These are phyloP conservation scores for Pygocentrus nattereri DNA, from an alignment of 2,797 vertebrate species.

Conservation along the genomic window DNA sequence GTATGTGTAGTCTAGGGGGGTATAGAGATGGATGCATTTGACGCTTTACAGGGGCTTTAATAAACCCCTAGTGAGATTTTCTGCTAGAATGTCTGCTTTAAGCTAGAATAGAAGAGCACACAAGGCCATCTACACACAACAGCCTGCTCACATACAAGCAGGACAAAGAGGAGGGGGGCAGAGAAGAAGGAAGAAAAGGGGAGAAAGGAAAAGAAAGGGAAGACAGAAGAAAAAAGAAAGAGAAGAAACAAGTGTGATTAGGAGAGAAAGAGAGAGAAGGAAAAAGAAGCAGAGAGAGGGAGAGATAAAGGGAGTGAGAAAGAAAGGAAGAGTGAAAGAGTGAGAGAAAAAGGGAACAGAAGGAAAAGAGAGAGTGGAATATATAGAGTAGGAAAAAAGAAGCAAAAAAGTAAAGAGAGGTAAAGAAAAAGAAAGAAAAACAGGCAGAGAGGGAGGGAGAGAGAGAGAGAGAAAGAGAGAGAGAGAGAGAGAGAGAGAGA, in stretches of 20 bases:
- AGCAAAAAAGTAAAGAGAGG: too few species aligned
- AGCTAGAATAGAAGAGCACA: constrained; percentile 54
- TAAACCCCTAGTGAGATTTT: constrained; percentile 66
- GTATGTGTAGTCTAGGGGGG: constrained; percentile 27
- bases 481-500: neutral
- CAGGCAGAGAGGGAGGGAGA: too few species aligned
- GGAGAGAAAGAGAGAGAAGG: neutral
- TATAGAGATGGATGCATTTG: constrained; percentile 55
- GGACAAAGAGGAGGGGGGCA: neutral
- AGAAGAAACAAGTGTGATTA: too few species aligned
- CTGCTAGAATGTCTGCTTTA: constrained; percentile 63
- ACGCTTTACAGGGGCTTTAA: constrained; percentile 67
- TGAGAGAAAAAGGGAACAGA: neutral
- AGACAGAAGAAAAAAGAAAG: too few species aligned
- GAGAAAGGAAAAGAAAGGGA: neutral
- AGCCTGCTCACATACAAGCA: neutral
- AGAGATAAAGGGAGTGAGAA: constrained; percentile 7
- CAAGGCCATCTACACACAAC: constrained; percentile 21
- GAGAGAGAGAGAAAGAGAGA: too few species aligned
- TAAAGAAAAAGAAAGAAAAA: too few species aligned
- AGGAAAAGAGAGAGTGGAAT: neutral
- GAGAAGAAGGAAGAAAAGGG: constrained; percentile 10
- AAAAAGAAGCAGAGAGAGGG: neutral
- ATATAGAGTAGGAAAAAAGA: too few species aligned
- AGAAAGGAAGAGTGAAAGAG: neutral